These are phyloP conservation scores for Oryzias celebensis DNA, from an alignment of 2,113 vertebrate species.

Conservation along the genomic window DNA sequence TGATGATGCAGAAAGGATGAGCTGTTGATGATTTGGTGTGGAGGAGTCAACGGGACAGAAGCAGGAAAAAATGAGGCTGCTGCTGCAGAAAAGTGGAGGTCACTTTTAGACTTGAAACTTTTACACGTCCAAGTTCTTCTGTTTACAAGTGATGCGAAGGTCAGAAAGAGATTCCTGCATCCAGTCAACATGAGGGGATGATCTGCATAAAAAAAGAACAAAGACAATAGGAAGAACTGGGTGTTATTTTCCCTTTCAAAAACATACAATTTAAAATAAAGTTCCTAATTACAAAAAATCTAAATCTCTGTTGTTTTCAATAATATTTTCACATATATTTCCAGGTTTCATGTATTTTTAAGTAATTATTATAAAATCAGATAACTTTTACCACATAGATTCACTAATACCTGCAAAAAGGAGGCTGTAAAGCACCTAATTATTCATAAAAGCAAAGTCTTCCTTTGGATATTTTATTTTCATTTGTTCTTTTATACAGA, in stretches of 20 bases:
- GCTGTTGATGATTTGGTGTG: background rate
- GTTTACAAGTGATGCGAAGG: conserved; percentile 21
- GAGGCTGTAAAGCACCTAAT: no score
- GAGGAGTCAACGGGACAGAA: background rate
- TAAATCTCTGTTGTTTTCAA: no score
- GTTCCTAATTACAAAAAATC: no score
- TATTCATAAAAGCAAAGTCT: no score
- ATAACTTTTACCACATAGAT: no score
- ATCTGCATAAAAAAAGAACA: conserved; percentile 30
- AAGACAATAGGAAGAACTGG: background rate
- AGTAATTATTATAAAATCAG: no score
- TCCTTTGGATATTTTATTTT: no score
- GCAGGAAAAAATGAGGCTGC: background rate
- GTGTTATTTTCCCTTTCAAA: background rate
- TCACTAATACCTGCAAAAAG: no score
- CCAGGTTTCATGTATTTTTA: no score
- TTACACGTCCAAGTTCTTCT: conserved; percentile 7
- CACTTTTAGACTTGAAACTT: conserved; percentile 1
- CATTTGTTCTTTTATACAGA: no score
- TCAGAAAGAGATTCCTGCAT: conserved; percentile 42
- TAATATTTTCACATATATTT: no score
- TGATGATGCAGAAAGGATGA: background rate
- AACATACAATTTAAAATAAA: no score
- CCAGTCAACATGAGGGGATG: conserved; percentile 58
- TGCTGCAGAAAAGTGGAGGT: background rate